These are phyloP conservation scores for Amphiprion percula DNA, from an alignment of 2,113 vertebrate species.

Conservation along the genomic window DNA sequence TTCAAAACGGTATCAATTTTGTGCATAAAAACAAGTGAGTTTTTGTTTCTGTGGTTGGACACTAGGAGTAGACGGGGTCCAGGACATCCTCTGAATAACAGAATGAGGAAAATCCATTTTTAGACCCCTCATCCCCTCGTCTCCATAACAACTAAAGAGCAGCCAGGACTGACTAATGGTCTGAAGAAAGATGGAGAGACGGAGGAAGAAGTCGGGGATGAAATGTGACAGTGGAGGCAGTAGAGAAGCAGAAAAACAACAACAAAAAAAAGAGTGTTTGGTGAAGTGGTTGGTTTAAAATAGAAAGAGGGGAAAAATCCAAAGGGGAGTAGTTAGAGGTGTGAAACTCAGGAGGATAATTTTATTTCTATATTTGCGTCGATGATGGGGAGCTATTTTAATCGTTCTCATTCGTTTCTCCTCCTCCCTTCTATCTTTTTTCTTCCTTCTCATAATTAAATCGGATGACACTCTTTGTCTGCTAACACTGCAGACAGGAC, in stretches of 20 bases:
- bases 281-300: neutral
- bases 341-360: conserved; percentile 49
- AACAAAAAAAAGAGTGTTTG: neutral
- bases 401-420: conserved; percentile 25
- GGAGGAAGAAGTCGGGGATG: conserved; percentile 35
- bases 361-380: conserved; percentile 62
- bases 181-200: conserved; percentile 56
- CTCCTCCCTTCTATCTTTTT: conserved; percentile 11
- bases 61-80: neutral
- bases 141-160: conserved; percentile 74
- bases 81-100: conserved; percentile 36
- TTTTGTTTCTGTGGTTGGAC: neutral
- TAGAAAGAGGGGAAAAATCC: conserved; percentile 3
- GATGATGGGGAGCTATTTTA: conserved; percentile 70
- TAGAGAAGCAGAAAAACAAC: neutral
- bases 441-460: conserved; percentile 74
- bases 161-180: conserved; percentile 62
- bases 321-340: conserved; percentile 38
- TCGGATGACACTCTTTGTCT: conserved; percentile 55
- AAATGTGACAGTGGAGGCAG: conserved; percentile 27
- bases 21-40: neutral
- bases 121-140: conserved; percentile 45
- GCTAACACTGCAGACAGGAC: conserved; percentile 55
- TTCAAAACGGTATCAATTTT: neutral
- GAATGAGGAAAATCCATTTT: conserved; percentile 64